Conservation (phyloP, 64 coral and sea anemone genomes). For the Porites australiensis region DNA sequence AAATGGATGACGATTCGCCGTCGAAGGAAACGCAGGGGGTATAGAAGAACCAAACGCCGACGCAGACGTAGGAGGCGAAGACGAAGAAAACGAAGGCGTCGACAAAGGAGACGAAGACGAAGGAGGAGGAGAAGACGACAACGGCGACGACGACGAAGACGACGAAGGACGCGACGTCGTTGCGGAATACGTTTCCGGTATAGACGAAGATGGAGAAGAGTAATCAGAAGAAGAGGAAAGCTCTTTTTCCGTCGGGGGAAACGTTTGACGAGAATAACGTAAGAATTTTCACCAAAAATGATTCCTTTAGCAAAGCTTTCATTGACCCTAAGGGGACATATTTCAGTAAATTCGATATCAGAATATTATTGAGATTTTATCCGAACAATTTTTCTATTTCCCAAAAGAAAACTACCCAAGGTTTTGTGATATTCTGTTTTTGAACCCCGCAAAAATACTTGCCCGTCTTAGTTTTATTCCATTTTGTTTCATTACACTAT, state of each 20-base stretch:
- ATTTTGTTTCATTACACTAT: too few species aligned
- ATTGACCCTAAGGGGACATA: too few species aligned
- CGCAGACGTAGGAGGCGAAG: not conserved
- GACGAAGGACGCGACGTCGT: not conserved
- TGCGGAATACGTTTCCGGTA: not conserved
- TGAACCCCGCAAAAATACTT: too few species aligned
- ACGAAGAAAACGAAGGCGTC: not conserved
- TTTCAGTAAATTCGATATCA: too few species aligned
- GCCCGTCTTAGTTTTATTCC: too few species aligned
- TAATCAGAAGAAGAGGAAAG: not conserved
- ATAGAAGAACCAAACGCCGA: not conserved
- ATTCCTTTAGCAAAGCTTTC: too few species aligned
- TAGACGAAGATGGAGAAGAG: not conserved
- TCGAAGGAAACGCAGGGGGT: not conserved
- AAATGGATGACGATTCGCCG: not conserved
- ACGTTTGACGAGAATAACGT: not conserved
- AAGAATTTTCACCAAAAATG: not conserved
- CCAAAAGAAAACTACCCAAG: too few species aligned
- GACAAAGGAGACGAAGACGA: not conserved
- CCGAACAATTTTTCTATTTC: too few species aligned
- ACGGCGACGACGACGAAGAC: not conserved
- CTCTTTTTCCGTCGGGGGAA: not conserved
- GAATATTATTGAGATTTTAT: too few species aligned
- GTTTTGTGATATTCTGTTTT: too few species aligned
- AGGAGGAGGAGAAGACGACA: not conserved